Percentiles rank a stretch among this genome's conserved stretches.
Evolutionary conservation across 2,113 vertebrate species (phyloP).

Genomic region (Sciurus niger): DNA sequence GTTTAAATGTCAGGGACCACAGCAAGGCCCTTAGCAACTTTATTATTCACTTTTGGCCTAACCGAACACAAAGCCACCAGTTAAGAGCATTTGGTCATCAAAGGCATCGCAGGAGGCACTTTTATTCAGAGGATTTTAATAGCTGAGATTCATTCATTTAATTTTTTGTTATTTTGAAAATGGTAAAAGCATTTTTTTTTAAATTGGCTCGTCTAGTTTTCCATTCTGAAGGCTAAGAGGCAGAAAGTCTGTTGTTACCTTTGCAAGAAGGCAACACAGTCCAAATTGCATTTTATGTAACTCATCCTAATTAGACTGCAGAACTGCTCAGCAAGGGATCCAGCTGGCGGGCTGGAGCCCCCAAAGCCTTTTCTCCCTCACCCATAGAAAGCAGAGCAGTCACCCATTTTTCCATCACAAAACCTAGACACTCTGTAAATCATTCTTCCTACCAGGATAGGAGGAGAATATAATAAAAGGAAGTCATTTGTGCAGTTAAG

Average conservation of each 20-base stretch:
- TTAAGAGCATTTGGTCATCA: fast-evolving
- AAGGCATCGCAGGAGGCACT: fast-evolving
- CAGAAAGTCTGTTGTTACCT: constrained; percentile 55
- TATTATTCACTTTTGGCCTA: background rate
- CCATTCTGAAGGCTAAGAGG: background rate
- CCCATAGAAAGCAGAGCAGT: constrained; percentile 34
- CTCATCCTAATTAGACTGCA: constrained; percentile 65
- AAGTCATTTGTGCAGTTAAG: background rate
- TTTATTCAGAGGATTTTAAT: background rate
- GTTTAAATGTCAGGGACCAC: constrained; percentile 57
- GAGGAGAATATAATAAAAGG: constrained; percentile 66
- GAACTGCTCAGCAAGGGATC: constrained; percentile 33
- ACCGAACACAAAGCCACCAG: background rate
- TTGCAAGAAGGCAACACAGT: constrained; percentile 54
- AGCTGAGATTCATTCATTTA: background rate
- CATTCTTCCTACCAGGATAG: constrained; percentile 52
- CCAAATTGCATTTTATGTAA: constrained; percentile 64
- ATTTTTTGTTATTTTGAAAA: constrained; percentile 48
- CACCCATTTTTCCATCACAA: constrained; percentile 60
- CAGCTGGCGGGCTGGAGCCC: background rate
- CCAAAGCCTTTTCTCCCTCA: background rate
- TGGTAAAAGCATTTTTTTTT: background rate
- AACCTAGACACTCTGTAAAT: constrained; percentile 65
- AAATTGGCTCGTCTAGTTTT: background rate
- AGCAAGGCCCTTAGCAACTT: background rate